A percentile compares a stretch with the other conserved stretches of the same genome.
phyloP scores from a whole-genome alignment of 2,888 invertebrate genomes.

The Heliconius ethilla region DNA sequence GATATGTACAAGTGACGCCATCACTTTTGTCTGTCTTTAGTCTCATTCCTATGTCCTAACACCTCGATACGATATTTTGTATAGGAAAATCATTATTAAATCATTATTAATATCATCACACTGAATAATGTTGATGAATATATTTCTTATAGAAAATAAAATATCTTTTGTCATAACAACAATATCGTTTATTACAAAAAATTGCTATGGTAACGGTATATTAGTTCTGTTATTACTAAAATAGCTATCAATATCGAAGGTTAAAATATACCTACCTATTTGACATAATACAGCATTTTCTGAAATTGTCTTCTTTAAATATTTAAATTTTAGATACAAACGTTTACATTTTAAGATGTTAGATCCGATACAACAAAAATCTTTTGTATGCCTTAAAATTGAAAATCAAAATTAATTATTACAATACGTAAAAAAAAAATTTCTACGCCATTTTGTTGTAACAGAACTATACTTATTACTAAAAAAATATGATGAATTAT shows the following conservation, averaged over 20 bases:
- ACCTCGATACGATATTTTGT: neutral
- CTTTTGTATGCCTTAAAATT: too few species aligned
- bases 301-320: neutral
- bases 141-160: slow-evolving; percentile 3
- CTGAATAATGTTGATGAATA: neutral
- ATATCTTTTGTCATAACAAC: neutral
- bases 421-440: neutral
- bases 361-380: neutral
- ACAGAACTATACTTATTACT: neutral
- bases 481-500: neutral
- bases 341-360: neutral
- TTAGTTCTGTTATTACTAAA: slow-evolving; percentile 4
- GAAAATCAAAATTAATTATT: too few species aligned
- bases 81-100: neutral
- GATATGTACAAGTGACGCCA: too few species aligned
- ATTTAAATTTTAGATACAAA: neutral
- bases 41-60: neutral
- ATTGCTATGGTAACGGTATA: neutral
- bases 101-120: neutral
- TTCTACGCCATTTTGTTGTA: neutral
- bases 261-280: neutral
- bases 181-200: neutral
- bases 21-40: slow-evolving; percentile 8
- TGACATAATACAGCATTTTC: too few species aligned
- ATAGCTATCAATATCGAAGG: neutral